These are phyloP conservation scores for Bradypus variegatus DNA, from an alignment of 2,797 vertebrate species.

Conservation along the genomic window DNA sequence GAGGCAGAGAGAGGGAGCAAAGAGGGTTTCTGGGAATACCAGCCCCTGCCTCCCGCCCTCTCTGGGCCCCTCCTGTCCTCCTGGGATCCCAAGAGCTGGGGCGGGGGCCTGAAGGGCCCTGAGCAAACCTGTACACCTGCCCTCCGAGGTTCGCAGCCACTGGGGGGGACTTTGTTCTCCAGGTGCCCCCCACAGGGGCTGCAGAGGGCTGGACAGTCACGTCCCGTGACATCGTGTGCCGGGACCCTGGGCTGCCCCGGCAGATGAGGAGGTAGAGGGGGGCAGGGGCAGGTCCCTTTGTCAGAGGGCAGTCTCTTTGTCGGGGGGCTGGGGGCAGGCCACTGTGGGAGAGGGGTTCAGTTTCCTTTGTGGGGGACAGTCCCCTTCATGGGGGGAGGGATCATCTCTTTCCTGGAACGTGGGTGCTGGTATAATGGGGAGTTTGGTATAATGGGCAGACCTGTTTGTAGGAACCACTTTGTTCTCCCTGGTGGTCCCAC, in stretches of 20 bases:
- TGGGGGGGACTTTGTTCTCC: too few relatives aligned
- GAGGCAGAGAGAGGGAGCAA: too few relatives aligned
- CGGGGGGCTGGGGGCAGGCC: too few relatives aligned
- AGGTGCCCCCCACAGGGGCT: background rate
- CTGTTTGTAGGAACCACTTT: background rate
- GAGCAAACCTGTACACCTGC: too few relatives aligned
- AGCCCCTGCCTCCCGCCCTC: background rate
- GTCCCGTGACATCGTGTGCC: too few relatives aligned
- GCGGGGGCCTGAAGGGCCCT: background rate
- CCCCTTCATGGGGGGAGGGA: too few relatives aligned
- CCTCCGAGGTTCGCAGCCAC: too few relatives aligned
- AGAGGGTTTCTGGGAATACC: background rate
- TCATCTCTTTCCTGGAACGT: too few relatives aligned
- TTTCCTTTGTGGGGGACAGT: background rate
- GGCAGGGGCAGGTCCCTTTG: too few relatives aligned
- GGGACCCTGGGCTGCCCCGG: too few relatives aligned
- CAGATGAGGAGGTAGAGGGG: background rate
- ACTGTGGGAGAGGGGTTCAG: too few relatives aligned
- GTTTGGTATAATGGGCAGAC: rapidly evolving
- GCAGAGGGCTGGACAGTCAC: background rate
- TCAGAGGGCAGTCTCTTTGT: too few relatives aligned
- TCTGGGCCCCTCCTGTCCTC: background rate
- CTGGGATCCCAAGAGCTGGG: background rate
- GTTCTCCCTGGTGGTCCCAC: background rate
- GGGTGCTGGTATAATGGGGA: background rate